A percentile compares a stretch with the other conserved stretches of the same genome.
phyloP scores from a whole-genome alignment of 2,797 vertebrate species.

The Rhynchonycteris naso region DNA sequence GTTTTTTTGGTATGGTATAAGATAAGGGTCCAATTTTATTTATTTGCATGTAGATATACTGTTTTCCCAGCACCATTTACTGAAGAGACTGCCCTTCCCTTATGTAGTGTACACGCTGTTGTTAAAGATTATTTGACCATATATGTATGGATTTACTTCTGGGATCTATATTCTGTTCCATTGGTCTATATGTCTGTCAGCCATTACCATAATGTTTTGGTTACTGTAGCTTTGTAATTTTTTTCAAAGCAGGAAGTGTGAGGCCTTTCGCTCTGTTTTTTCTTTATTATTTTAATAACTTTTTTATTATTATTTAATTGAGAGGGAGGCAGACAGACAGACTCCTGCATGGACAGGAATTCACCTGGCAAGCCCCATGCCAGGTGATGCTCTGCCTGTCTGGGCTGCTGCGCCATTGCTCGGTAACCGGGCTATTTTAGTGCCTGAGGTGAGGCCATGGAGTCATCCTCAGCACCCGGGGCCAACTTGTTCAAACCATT shows the following conservation, averaged over 20 bases:
- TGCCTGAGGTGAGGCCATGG: too few relatives aligned
- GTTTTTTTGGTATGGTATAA: neutral
- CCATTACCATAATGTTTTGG: neutral
- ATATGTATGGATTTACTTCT: neutral
- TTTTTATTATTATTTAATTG: too few relatives aligned
- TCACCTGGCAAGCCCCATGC: too few relatives aligned
- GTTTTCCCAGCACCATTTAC: neutral
- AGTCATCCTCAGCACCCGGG: too few relatives aligned
- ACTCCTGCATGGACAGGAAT: too few relatives aligned
- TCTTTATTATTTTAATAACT: too few relatives aligned
- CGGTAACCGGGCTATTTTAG: too few relatives aligned
- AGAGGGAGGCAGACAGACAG: too few relatives aligned
- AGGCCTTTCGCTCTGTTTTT: too few relatives aligned
- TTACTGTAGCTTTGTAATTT: neutral
- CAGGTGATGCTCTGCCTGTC: too few relatives aligned
- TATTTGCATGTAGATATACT: neutral
- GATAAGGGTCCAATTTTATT: neutral
- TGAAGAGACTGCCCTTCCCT: neutral
- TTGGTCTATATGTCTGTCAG: neutral
- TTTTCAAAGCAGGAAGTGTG: neutral
- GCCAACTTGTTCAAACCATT: too few relatives aligned
- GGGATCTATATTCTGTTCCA: neutral
- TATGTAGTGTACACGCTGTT: neutral
- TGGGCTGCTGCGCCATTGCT: too few relatives aligned
- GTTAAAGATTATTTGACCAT: neutral